Evolutionary conservation across 2,113 vertebrate species (phyloP).

Genomic region (Psilopsiagon aurifrons): DNA sequence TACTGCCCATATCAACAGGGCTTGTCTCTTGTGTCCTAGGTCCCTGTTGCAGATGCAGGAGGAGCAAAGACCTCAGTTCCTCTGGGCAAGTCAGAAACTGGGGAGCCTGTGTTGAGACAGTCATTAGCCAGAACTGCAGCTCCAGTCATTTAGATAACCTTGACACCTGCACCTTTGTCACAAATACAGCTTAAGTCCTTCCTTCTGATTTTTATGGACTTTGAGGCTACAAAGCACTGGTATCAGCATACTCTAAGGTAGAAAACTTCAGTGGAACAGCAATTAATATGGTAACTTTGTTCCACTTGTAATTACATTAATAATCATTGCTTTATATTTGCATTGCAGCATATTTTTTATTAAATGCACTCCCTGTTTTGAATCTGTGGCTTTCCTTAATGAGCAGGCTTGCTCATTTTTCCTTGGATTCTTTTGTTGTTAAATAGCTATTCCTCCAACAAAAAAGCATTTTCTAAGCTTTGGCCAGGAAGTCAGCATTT

Average conservation of each 20-base stretch:
- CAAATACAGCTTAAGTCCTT: not conserved
- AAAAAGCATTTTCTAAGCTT: not conserved
- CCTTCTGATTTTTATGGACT: not conserved
- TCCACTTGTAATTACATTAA: not conserved
- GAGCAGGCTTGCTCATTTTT: not conserved
- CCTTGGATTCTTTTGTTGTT: not conserved
- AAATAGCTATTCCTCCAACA: not conserved
- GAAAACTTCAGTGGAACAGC: not conserved
- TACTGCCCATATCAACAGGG: not conserved
- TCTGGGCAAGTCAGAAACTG: not conserved
- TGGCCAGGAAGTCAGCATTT: not conserved
- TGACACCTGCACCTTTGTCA: not conserved
- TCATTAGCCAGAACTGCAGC: not conserved
- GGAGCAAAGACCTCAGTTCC: not conserved
- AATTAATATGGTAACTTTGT: not conserved
- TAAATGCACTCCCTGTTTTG: not conserved
- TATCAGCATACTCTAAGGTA: not conserved
- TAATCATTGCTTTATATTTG: not conserved
- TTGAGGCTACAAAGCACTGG: not conserved
- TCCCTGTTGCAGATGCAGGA: not conserved
- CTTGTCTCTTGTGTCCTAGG: rapidly evolving
- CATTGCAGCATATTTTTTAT: not conserved
- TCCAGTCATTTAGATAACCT: not conserved
- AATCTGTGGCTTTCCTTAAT: not conserved
- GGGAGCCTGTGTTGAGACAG: not conserved